Percentiles rank a stretch among this genome's conserved stretches.
Conservation (phyloP, 2,797 vertebrate species). For the Nannoperca australis region DNA sequence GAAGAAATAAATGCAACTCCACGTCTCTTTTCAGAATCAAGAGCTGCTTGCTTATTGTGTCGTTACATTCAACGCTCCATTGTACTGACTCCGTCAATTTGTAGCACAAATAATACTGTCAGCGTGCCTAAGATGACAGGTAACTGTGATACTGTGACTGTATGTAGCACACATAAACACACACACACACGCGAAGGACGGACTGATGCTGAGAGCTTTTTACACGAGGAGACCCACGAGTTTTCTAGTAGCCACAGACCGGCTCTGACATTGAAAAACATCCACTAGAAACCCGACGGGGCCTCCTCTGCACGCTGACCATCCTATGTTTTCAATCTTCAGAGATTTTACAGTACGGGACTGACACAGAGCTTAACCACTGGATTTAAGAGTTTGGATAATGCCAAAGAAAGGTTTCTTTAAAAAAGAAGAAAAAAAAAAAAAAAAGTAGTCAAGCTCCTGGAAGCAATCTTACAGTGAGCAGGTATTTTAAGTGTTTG, state of each 20-base stretch:
- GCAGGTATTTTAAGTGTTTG: conserved; percentile 61
- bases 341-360: conserved; percentile 69
- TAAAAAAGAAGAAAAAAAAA: not conserved
- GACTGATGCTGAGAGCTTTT: conserved; percentile 48
- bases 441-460: conserved; percentile 73
- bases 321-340: conserved; percentile 56
- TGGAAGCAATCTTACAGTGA: conserved; percentile 81
- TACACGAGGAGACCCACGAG: conserved; percentile 38
- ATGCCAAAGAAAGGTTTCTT: conserved; percentile 64
- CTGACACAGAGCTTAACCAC: conserved; percentile 77
- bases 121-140: conserved; percentile 33
- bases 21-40: conserved; percentile 19
- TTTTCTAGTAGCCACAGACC: conserved; percentile 61
- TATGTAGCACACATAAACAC: conserved; percentile 42
- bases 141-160: conserved; percentile 40
- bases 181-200: conserved; percentile 43
- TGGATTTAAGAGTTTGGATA: conserved; percentile 73
- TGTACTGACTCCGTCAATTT: conserved; percentile 44
- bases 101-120: conserved; percentile 66
- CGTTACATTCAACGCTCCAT: conserved; percentile 75
- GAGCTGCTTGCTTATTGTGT: conserved; percentile 50
- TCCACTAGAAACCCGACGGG: conserved; percentile 27
- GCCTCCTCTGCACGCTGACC: conserved; percentile 51
- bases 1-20: conserved; percentile 36
- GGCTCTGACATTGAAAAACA: conserved; percentile 51